Evolutionary conservation across 2,888 invertebrate genomes (phyloP).

Genomic region (Cantharis nigra): DNA sequence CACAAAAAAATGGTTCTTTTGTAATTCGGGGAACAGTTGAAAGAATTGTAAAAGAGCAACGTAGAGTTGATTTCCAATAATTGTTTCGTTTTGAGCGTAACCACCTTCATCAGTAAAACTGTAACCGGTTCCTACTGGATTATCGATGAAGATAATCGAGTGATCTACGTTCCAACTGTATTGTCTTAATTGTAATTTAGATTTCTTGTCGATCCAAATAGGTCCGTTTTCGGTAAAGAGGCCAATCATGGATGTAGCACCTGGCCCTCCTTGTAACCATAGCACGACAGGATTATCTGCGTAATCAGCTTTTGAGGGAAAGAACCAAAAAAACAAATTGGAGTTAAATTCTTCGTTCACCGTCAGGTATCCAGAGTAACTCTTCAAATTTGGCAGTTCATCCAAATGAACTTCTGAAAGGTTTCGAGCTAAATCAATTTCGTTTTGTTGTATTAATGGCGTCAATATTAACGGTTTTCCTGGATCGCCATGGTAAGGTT

Average conservation of each 20-base stretch:
- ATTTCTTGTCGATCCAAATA: constrained; percentile 58
- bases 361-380: constrained; percentile 83
- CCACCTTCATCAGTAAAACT: constrained; percentile 85
- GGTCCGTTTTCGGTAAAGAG: constrained; percentile 87
- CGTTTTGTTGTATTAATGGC: constrained; percentile 71
- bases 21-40: constrained; percentile 76
- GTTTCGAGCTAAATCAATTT: constrained; percentile 65
- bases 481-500: constrained; percentile 42
- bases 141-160: constrained; percentile 87
- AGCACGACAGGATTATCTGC: constrained; percentile 72
- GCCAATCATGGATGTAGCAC: constrained; percentile 78
- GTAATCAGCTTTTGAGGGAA: constrained; percentile 66
- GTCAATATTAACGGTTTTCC: constrained; percentile 75
- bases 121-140: constrained; percentile 91
- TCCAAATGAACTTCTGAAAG: constrained; percentile 62
- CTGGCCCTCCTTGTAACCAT: constrained; percentile 89
- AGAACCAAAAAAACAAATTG: constrained; percentile 92
- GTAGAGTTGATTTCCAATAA: constrained; percentile 81
- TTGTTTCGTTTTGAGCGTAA: constrained; percentile 77
- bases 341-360: constrained; percentile 78
- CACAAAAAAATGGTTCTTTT: constrained; percentile 78
- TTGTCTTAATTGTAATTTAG: constrained; percentile 61
- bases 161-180: constrained; percentile 81
- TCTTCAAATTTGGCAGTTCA: constrained; percentile 63
- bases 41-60: constrained; percentile 81